A percentile compares a stretch with the other conserved stretches of the same genome.
Evolutionary conservation across 2,888 invertebrate genomes (phyloP).

Genomic region (Andrena trimmerana): DNA sequence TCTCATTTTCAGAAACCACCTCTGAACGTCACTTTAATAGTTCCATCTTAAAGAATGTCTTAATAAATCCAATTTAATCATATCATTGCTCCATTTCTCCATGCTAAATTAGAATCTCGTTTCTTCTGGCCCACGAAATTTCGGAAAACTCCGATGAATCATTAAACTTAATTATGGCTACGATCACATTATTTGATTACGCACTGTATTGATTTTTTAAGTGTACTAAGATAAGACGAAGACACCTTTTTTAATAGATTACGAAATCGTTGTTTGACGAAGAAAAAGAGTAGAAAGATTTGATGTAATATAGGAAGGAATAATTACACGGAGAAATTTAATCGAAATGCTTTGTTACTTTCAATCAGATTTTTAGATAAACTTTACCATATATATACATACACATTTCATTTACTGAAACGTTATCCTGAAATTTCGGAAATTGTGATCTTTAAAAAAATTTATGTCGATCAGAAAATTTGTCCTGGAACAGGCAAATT

Average conservation of each 20-base stretch:
- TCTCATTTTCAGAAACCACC: not conserved
- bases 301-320: not conserved
- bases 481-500: too few species aligned
- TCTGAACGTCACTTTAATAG: not conserved
- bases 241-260: not conserved
- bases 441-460: too few species aligned
- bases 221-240: not conserved
- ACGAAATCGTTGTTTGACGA: not conserved
- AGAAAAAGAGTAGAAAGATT: not conserved
- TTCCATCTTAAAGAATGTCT: not conserved
- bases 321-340: too few species aligned
- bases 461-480: too few species aligned
- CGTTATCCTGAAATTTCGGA: too few species aligned
- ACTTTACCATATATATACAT: too few species aligned
- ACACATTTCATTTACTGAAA: too few species aligned
- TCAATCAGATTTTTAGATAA: too few species aligned
- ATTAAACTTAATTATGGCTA: slow-evolving; percentile 33
- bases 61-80: not conserved
- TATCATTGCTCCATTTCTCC: not conserved
- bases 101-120: not conserved
- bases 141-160: slow-evolving; percentile 23
- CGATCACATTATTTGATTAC: slow-evolving; percentile 30
- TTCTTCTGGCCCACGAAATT: not conserved
- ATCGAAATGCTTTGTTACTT: too few species aligned
- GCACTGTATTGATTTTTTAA: slow-evolving; percentile 38